These are phyloP conservation scores for Takifugu flavidus DNA, from an alignment of 2,113 vertebrate species.

Conservation along the genomic window DNA sequence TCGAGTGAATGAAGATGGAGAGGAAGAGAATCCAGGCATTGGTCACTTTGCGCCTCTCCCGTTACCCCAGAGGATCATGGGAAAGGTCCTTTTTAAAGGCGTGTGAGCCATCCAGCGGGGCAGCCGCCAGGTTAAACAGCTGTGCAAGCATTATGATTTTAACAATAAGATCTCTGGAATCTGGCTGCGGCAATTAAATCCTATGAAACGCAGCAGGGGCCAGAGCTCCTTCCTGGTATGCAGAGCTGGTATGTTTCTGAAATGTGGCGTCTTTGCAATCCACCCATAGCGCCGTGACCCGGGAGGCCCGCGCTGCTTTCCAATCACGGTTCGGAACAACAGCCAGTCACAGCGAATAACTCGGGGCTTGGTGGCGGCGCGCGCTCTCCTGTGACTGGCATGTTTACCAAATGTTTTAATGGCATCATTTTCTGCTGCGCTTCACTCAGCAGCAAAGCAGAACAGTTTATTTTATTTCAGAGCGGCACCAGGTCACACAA, in stretches of 20 bases:
- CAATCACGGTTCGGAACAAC: constrained; percentile 49
- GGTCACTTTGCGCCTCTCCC: constrained; percentile 9
- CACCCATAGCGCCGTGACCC: constrained; percentile 23
- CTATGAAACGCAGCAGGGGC: constrained; percentile 30
- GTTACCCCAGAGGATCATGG: constrained; percentile 36
- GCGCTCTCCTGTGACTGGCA: constrained; percentile 65
- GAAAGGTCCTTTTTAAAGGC: constrained; percentile 47
- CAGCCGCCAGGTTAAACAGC: constrained; percentile 49
- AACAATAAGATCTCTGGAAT: constrained; percentile 52
- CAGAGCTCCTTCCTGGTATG: constrained; percentile 1
- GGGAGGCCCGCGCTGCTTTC: constrained; percentile 10
- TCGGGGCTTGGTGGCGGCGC: constrained; percentile 19
- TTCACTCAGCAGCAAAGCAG: constrained; percentile 69
- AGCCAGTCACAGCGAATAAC: constrained; percentile 44
- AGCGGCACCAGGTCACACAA: constrained; percentile 52
- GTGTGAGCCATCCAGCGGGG: constrained; percentile 54
- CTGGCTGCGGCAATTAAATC: constrained; percentile 36
- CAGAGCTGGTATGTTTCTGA: constrained; percentile 30
- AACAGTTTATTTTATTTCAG: constrained; percentile 73
- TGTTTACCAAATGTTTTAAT: constrained; percentile 70
- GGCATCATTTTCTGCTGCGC: constrained; percentile 74
- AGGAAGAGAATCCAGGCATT: neutral
- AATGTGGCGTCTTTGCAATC: constrained; percentile 25
- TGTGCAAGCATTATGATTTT: constrained; percentile 58
- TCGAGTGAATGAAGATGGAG: neutral